Conservation (phyloP, 64 coral and sea anemone genomes). For the Anthopleura sola region DNA sequence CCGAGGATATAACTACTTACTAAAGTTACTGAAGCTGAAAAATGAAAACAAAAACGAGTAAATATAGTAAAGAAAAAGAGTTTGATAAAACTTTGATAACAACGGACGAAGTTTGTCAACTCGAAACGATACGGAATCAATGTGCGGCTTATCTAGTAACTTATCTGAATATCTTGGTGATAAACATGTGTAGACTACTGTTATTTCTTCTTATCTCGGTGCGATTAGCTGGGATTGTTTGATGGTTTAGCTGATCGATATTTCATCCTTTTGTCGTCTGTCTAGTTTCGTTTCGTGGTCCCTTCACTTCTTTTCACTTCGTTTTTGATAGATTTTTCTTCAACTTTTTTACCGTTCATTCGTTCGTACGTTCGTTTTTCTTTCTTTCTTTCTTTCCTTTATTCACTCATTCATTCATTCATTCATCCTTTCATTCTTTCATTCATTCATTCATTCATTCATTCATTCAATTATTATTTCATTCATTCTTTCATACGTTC, state of each 20-base stretch:
- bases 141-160: not conserved
- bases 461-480: too few relatives aligned
- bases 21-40: too few relatives aligned
- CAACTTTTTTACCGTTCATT: too few relatives aligned
- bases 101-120: not conserved
- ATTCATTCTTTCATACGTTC: too few relatives aligned
- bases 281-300: not conserved
- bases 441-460: too few relatives aligned
- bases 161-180: constrained; percentile 1
- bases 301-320: not conserved
- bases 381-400: too few relatives aligned
- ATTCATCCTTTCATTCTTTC: too few relatives aligned
- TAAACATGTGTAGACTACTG: not conserved
- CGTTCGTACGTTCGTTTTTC: too few relatives aligned
- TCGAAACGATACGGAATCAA: not conserved
- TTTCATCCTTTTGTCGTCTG: not conserved
- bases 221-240: not conserved
- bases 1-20: too few relatives aligned
- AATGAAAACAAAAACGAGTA: too few relatives aligned
- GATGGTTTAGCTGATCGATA: not conserved
- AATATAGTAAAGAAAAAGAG: not conserved
- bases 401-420: too few relatives aligned
- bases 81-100: not conserved
- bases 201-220: not conserved
- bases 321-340: too few relatives aligned